Conservation (phyloP, 2,888 invertebrate species). For the Chouioia cunea region DNA sequence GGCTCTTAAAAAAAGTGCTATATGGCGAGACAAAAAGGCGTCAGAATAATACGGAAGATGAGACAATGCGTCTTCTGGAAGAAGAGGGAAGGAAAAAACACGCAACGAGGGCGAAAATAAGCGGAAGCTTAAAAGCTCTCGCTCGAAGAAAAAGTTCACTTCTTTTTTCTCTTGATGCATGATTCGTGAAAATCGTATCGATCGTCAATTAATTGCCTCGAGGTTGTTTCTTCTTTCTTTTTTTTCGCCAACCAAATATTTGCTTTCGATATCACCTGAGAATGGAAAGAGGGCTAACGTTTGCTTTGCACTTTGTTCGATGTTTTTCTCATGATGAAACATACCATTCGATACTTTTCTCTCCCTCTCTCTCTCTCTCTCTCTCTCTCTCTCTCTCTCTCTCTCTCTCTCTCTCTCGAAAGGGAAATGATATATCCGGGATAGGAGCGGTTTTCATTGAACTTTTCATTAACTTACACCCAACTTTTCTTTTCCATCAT, state of each 20-base stretch:
- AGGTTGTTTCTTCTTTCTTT: not conserved
- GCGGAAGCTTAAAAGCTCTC: conserved; percentile 11
- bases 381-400: too few relatives aligned
- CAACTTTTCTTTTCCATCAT: too few relatives aligned
- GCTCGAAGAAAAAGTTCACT: too few relatives aligned
- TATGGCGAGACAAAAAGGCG: conserved; percentile 22
- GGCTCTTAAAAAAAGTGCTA: not conserved
- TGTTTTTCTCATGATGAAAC: too few relatives aligned
- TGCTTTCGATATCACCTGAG: conserved; percentile 24
- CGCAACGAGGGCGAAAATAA: conserved; percentile 3
- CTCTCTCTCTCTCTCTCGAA: too few relatives aligned
- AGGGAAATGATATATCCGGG: too few relatives aligned
- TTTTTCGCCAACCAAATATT: conserved; percentile 10
- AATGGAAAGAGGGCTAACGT: not conserved
- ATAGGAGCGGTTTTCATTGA: too few relatives aligned
- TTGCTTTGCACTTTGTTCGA: too few relatives aligned
- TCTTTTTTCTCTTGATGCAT: not conserved
- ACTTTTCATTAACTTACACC: too few relatives aligned
- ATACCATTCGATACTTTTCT: too few relatives aligned
- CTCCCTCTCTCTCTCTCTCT: too few relatives aligned
- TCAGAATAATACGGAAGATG: conserved; percentile 13
- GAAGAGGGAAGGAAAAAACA: not conserved
- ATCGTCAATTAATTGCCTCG: conserved; percentile 3
- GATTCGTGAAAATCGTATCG: conserved; percentile 17
- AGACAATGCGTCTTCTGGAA: not conserved